Evolutionary conservation across 2,888 invertebrate genomes (phyloP).

Genomic region (Campoplex nolae): DNA sequence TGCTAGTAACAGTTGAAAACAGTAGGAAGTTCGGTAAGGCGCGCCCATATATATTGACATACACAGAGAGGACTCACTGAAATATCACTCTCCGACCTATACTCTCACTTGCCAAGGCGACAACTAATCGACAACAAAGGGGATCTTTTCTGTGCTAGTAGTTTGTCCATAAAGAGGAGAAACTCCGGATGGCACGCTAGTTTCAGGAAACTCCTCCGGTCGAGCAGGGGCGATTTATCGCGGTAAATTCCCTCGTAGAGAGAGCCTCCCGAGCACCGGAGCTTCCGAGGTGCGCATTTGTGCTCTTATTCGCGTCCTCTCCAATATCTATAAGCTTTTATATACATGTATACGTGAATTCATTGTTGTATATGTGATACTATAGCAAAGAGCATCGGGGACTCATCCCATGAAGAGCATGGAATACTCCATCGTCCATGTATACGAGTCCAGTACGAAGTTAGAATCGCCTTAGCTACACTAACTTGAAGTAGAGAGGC

Average conservation of each 20-base stretch:
- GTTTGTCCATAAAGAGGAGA: conserved; percentile 1
- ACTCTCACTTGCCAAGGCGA: conserved; percentile 11
- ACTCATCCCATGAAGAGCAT: background rate
- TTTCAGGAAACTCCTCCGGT: conserved; percentile 44
- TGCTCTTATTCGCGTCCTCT: conserved; percentile 33
- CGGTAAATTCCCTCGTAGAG: conserved; percentile 20
- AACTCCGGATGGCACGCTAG: conserved; percentile 52
- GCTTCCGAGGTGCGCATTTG: conserved; percentile 44
- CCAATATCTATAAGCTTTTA: conserved; percentile 33
- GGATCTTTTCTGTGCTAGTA: background rate
- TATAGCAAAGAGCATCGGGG: background rate
- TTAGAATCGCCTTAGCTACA: background rate
- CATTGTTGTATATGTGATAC: background rate
- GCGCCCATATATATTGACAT: background rate
- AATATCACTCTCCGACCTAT: conserved; percentile 24
- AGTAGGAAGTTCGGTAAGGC: background rate
- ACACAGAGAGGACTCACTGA: background rate
- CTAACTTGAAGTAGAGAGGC: background rate
- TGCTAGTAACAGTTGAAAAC: background rate
- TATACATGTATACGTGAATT: background rate
- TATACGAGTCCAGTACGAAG: background rate
- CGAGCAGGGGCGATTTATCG: conserved; percentile 47
- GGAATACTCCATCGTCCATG: background rate
- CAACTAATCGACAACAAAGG: conserved; percentile 28
- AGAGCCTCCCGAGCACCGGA: conserved; percentile 40